Percentiles rank a stretch among this genome's conserved stretches.
phyloP scores from a whole-genome alignment of 2,888 invertebrate species.

The Catocala sponsa region DNA sequence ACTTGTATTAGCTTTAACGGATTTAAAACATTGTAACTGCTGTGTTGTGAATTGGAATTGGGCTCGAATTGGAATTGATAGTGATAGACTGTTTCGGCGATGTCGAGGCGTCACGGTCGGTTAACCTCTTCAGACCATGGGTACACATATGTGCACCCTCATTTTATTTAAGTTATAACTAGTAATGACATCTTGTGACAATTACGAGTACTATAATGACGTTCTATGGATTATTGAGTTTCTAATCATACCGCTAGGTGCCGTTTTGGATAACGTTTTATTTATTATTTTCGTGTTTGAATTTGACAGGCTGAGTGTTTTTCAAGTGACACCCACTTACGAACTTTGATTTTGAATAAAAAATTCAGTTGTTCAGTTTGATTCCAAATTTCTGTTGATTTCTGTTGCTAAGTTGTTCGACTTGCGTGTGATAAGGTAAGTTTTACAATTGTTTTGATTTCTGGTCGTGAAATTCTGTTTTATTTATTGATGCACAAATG shows the following conservation, averaged over 20 bases:
- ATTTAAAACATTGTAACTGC: too few relatives aligned
- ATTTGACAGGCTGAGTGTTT: neutral
- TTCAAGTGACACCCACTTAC: neutral
- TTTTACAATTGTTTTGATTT: slow-evolving; percentile 12
- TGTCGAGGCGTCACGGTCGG: too few relatives aligned
- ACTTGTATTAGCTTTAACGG: too few relatives aligned
- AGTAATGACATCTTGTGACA: neutral
- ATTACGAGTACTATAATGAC: neutral
- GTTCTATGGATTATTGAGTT: neutral
- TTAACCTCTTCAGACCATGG: slow-evolving; percentile 1
- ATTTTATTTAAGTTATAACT: neutral
- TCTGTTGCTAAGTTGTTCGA: neutral
- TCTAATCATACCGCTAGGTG: neutral
- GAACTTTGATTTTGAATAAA: neutral
- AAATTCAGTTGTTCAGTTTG: slow-evolving; percentile 9
- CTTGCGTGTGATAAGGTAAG: slow-evolving; percentile 15
- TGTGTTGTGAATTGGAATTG: too few relatives aligned
- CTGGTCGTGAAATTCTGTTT: slow-evolving; percentile 11
- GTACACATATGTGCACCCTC: neutral
- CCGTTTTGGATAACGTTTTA: neutral
- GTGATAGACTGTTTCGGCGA: too few relatives aligned
- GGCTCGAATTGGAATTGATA: too few relatives aligned
- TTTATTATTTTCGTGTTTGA: neutral
- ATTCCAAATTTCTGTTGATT: neutral
- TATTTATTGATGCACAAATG: slow-evolving; percentile 18